Percentiles rank a stretch among this genome's conserved stretches.
These are phyloP conservation scores for Athalia rosae DNA, from an alignment of 2,888 invertebrate species.

Conservation along the genomic window DNA sequence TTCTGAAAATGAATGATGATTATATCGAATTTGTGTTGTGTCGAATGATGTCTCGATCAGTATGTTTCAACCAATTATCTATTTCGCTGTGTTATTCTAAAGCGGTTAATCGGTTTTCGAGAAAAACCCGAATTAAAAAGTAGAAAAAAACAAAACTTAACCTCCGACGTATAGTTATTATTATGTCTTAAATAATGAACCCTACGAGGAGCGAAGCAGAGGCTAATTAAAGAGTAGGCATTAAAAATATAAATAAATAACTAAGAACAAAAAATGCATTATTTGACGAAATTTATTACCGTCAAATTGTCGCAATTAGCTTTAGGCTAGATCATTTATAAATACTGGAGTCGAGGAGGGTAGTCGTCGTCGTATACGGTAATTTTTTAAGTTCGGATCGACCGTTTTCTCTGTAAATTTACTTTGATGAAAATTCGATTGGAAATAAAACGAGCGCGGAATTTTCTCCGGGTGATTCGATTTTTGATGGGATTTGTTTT, in stretches of 20 bases:
- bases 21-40: too few species aligned
- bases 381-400: background rate
- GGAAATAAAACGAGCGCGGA: too few species aligned
- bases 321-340: slow-evolving; percentile 17
- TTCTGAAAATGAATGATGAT: too few species aligned
- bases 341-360: background rate
- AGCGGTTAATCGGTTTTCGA: too few species aligned
- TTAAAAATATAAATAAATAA: slow-evolving; percentile 49
- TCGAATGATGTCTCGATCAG: too few species aligned
- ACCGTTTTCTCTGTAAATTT: background rate
- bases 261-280: slow-evolving; percentile 8
- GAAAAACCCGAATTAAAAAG: slow-evolving; percentile 34
- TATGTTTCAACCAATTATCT: too few species aligned
- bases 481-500: too few species aligned
- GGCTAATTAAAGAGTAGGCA: slow-evolving; percentile 67
- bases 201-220: slow-evolving; percentile 59
- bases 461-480: too few species aligned
- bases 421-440: too few species aligned
- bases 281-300: background rate
- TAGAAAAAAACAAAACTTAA: slow-evolving; percentile 21
- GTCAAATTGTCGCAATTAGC: slow-evolving; percentile 23
- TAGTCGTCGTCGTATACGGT: background rate
- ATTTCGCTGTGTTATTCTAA: too few species aligned
- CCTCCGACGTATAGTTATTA: slow-evolving; percentile 49
- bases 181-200: background rate